These are phyloP conservation scores for Drosophila varians DNA, from an alignment of 1,140 invertebrate species.

Conservation along the genomic window DNA sequence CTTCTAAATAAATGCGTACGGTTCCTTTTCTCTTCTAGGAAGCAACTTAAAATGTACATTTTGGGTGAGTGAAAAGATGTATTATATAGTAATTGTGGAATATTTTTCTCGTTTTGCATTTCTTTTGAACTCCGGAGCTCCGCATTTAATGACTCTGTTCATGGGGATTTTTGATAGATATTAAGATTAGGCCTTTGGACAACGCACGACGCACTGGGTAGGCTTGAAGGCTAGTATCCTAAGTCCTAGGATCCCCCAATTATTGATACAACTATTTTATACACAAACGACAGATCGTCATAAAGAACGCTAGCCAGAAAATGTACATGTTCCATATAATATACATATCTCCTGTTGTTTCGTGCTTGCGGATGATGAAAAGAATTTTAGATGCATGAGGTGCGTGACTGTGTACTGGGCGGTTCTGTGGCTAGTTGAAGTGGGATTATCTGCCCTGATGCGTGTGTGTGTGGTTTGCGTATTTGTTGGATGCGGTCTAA, in stretches of 20 bases:
- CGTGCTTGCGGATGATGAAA: conserved; percentile 23
- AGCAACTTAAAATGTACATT: conserved; percentile 39
- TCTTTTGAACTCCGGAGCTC: conserved; percentile 17
- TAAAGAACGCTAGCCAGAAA: conserved; percentile 18
- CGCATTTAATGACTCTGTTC: conserved; percentile 25
- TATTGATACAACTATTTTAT: conserved; percentile 9
- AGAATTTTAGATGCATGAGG: conserved; percentile 13
- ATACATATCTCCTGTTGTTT: conserved; percentile 16
- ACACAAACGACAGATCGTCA: conserved; percentile 37
- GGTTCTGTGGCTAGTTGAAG: conserved; percentile 15
- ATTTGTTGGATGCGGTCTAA: conserved; percentile 83
- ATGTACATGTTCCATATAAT: neutral
- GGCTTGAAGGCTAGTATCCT: neutral
- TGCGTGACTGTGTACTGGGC: conserved; percentile 9
- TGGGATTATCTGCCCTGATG: conserved; percentile 4
- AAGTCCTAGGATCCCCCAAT: conserved; percentile 10
- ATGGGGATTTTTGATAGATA: neutral
- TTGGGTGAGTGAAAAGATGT: conserved; percentile 6
- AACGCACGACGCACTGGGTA: conserved; percentile 24
- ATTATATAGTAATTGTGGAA: conserved; percentile 26
- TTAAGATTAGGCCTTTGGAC: neutral
- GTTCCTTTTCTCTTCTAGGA: conserved; percentile 21
- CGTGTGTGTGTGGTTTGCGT: neutral
- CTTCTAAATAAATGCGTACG: conserved; percentile 40
- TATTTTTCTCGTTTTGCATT: conserved; percentile 10